phyloP scores from a whole-genome alignment of 2,888 invertebrate genomes.

The Platypus cylindrus region DNA sequence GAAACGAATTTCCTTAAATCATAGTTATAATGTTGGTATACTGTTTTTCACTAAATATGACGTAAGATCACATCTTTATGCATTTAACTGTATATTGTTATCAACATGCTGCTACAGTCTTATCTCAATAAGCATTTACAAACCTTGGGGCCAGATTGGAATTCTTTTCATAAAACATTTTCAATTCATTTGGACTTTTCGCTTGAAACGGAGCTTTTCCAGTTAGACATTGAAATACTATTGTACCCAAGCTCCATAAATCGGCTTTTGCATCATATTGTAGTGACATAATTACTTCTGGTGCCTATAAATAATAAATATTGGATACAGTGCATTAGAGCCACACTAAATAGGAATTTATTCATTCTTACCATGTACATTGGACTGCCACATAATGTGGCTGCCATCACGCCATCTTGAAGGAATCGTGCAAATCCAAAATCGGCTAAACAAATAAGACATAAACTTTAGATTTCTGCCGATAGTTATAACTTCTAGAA shows the following conservation, averaged over 20 bases:
- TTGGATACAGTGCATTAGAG: neutral
- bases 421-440: conserved; percentile 98
- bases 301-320: conserved; percentile 51
- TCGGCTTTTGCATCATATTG: conserved; percentile 99
- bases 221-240: conserved; percentile 79
- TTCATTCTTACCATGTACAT: conserved; percentile 87
- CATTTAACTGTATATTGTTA: no score
- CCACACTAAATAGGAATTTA: neutral
- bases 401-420: conserved; percentile 98
- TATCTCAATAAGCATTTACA: conserved; percentile 29
- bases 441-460: conserved; percentile 56
- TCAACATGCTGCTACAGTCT: no score
- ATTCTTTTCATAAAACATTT: conserved; percentile 94
- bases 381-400: conserved; percentile 96
- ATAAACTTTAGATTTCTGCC: neutral
- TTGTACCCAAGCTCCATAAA: conserved; percentile 97
- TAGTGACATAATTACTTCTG: conserved; percentile 97
- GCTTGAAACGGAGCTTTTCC: conserved; percentile 99
- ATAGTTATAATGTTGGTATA: no score
- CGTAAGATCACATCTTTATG: no score
- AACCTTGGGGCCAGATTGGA: conserved; percentile 81
- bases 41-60: no score
- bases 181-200: conserved; percentile 92
- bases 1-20: no score
- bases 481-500: no score